Conservation (phyloP, 2,113 vertebrate species). For the Ophthalmotilapia sp. region DNA sequence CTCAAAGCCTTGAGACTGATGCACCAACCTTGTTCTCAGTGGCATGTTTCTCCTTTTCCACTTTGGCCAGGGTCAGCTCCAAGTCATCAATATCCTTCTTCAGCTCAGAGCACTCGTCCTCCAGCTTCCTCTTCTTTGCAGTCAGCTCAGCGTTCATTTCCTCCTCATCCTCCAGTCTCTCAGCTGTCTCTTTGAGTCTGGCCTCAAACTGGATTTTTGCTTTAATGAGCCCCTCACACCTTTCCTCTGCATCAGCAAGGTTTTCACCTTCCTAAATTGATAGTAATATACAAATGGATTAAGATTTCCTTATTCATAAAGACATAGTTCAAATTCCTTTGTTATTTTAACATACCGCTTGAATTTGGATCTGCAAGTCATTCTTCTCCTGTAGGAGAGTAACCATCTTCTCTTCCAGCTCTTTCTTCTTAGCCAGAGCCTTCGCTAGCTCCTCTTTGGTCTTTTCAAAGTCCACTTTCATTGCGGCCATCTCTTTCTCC, state of each 20-base stretch:
- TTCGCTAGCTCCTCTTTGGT: not conserved
- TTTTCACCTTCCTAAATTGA: constrained; percentile 47
- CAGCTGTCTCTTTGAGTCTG: constrained; percentile 66
- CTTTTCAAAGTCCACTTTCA: not conserved
- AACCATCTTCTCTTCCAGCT: fast-evolving
- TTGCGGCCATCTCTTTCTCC: not conserved
- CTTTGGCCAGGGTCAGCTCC: constrained; percentile 65
- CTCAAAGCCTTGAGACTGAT: too few species aligned
- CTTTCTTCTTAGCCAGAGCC: not conserved
- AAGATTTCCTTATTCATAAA: too few species aligned
- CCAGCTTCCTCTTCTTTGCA: constrained; percentile 80
- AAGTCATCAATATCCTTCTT: constrained; percentile 68
- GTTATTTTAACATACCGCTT: too few species aligned
- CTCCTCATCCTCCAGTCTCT: constrained; percentile 67
- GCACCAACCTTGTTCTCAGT: constrained; percentile 48
- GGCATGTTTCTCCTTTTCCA: constrained; percentile 69
- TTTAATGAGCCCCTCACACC: constrained; percentile 66
- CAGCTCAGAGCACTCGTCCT: constrained; percentile 74
- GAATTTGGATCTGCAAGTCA: not conserved
- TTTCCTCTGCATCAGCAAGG: constrained; percentile 61
- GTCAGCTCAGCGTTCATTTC: constrained; percentile 66
- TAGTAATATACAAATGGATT: too few species aligned
- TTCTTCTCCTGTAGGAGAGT: fast-evolving
- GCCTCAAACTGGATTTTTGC: constrained; percentile 55
- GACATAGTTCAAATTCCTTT: too few species aligned